Evolutionary conservation across 2,113 vertebrate genomes (phyloP).

Genomic region (Hymenochirus boettgeri): DNA sequence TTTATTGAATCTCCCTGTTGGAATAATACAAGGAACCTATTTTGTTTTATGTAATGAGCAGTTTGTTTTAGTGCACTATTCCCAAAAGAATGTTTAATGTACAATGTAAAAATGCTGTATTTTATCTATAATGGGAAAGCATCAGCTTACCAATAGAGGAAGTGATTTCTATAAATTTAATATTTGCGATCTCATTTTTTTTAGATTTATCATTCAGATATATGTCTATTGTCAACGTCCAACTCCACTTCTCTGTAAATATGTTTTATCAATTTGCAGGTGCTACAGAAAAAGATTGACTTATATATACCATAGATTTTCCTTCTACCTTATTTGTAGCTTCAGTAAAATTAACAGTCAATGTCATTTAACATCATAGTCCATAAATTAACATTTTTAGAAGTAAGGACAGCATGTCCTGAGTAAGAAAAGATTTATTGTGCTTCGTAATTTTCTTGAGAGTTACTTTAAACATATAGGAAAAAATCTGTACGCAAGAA

Average conservation of each 20-base stretch:
- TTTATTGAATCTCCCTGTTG: too few species aligned
- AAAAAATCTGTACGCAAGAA: conserved; percentile 4
- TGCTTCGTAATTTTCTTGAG: conserved; percentile 9
- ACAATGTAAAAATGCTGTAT: too few species aligned
- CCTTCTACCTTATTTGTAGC: background rate
- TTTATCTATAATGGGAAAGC: too few species aligned
- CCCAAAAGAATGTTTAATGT: too few species aligned
- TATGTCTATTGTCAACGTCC: conserved; percentile 4
- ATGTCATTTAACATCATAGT: conserved; percentile 21
- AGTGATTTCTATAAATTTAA: too few species aligned
- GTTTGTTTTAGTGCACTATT: too few species aligned
- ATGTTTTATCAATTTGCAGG: background rate
- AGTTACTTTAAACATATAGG: conserved; percentile 26
- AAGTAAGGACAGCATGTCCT: conserved; percentile 26
- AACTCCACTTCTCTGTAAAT: background rate
- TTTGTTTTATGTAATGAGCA: too few species aligned
- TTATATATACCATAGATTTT: background rate
- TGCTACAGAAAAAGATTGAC: background rate
- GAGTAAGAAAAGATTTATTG: conserved; percentile 25
- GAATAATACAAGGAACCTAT: too few species aligned
- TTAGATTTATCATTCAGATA: too few species aligned
- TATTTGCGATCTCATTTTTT: too few species aligned
- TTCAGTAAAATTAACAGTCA: conserved; percentile 24
- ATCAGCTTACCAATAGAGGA: too few species aligned
- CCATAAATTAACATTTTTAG: conserved; percentile 15